Base-by-base conservation (phyloP, 2,797 vertebrate genomes). In the Enteromius afrohamiltoni region DNA sequence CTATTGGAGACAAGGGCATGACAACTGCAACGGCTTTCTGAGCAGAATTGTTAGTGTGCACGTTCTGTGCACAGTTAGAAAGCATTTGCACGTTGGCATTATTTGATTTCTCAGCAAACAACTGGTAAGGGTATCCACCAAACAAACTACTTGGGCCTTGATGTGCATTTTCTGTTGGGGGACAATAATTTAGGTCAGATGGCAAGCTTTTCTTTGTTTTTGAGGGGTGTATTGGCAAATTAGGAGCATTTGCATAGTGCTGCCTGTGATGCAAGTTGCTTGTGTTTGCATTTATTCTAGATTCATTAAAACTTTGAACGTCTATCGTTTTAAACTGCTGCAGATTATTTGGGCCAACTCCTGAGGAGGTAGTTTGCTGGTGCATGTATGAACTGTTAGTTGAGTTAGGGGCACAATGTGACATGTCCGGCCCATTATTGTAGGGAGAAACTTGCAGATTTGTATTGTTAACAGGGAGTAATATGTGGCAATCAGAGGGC, bases 1-100 rank as follows among this genome's bases (percentile, higher is more conserved):
- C 69, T 19, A 68, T n/a, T 23, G 90, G 86, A 8, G 89, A 88
- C 85, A 94, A 73, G 10, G 94, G 94, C 16, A 88, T 90, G 9
- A 94, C 94, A 75, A 95, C 87, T 42, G 93, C 93, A 82, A 94
- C 81, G 29, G 89, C 92, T 89, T 86, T 92, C 0, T 49, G 78
- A 8, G 62, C 29, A 0, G 42, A 16, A 55, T 31, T 69, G 17
- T 31, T 64, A 7, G 0, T 16, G 31, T 64, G 62, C 62, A 31
- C 14, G 23, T 68, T 76, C 31, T 88, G 78, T 67, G 76, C 75
- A 64, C 74, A 21, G 23, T 62, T 45, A 67, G 5, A 74, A 74
- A 19, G 5, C 34, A 51, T 19, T 60, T 73, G 73, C 17, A 78
- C 4, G 37, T n/a, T 26, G 13, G 23, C 31, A 45, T 40, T 26